A percentile compares a stretch with the other conserved stretches of the same genome.
Evolutionary conservation across 2,797 vertebrate species (phyloP).

Genomic region (Gymnoscopelus braueri): DNA sequence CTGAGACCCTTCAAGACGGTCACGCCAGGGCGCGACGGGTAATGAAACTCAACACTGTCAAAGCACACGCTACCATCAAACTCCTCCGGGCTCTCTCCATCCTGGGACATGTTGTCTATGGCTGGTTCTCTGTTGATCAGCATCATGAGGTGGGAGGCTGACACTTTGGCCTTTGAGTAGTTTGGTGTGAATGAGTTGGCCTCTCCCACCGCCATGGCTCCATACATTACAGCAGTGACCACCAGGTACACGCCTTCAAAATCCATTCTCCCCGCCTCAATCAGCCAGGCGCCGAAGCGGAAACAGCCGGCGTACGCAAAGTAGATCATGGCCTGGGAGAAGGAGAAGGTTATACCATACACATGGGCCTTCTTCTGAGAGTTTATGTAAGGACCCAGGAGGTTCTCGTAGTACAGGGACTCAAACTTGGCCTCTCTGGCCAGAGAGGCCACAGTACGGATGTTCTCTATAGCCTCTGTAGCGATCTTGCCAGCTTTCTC

Average conservation of each 20-base stretch:
- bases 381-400: constrained; percentile 84
- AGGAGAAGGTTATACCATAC: constrained; percentile 89
- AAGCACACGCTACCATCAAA: constrained; percentile 86
- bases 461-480: constrained; percentile 94
- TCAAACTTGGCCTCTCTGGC: constrained; percentile 92
- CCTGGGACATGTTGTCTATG: constrained; percentile 89
- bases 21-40: constrained; percentile 87
- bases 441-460: constrained; percentile 93
- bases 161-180: constrained; percentile 93
- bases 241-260: constrained; percentile 89
- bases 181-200: constrained; percentile 92
- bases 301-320: constrained; percentile 94
- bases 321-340: constrained; percentile 95
- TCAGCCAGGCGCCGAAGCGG: constrained; percentile 92
- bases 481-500: constrained; percentile 95
- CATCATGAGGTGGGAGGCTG: constrained; percentile 88
- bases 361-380: constrained; percentile 90
- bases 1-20: constrained; percentile 87
- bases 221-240: constrained; percentile 90
- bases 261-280: constrained; percentile 75
- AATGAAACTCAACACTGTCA: constrained; percentile 86
- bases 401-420: constrained; percentile 87
- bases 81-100: constrained; percentile 81
- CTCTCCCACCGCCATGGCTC: constrained; percentile 94
- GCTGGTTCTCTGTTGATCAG: constrained; percentile 84